Conservation (phyloP, 2,113 vertebrate genomes). For the Bubo bubo region DNA sequence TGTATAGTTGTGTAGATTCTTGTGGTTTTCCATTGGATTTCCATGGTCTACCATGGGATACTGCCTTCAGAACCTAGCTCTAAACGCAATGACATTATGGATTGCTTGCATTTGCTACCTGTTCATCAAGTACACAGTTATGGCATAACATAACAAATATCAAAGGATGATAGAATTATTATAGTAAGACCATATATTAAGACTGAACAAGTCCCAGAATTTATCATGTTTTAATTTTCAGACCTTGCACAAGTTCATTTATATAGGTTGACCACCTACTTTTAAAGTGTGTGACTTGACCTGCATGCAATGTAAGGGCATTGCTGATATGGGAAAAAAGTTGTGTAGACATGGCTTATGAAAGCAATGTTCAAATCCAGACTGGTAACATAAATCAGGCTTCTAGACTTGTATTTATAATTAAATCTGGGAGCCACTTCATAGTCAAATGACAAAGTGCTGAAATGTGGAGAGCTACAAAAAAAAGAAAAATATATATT, state of each 20-base stretch:
- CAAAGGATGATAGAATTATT: background rate
- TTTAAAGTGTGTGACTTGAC: background rate
- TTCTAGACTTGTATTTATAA: constrained; percentile 10
- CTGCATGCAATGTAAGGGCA: background rate
- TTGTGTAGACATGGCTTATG: background rate
- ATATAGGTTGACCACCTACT: background rate
- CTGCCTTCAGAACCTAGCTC: background rate
- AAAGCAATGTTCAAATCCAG: background rate
- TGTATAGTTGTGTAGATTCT: background rate
- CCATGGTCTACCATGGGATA: background rate
- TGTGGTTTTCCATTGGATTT: background rate
- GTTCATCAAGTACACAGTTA: background rate
- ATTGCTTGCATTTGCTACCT: background rate
- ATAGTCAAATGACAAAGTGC: constrained; percentile 18
- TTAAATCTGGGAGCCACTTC: background rate
- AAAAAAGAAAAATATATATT: background rate
- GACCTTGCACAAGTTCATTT: background rate
- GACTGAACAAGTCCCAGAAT: background rate
- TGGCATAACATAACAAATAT: background rate
- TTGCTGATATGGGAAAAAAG: background rate
- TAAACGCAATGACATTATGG: background rate
- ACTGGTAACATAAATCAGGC: background rate
- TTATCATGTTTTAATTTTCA: background rate
- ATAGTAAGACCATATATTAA: background rate
- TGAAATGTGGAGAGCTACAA: background rate